These are phyloP conservation scores for Xylocopa sonorina DNA, from an alignment of 1,140 invertebrate species.

Conservation along the genomic window DNA sequence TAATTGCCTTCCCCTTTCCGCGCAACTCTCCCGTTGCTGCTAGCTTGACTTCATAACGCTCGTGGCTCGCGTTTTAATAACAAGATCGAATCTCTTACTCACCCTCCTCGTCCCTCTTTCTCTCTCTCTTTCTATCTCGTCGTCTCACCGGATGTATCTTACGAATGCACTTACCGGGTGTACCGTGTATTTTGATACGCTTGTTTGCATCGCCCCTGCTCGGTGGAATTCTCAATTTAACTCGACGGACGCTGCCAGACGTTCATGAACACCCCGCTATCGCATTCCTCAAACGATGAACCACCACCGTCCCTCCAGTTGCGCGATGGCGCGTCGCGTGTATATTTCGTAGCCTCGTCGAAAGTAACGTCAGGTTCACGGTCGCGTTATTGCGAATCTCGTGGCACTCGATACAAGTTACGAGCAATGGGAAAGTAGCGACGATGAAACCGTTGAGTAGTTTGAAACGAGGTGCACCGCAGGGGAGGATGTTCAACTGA, in stretches of 20 bases:
- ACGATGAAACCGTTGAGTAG: no score
- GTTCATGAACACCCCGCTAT: constrained; percentile 60
- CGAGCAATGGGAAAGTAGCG: not conserved
- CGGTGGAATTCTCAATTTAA: constrained; percentile 59
- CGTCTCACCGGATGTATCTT: constrained; percentile 25
- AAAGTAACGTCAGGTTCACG: constrained; percentile 9
- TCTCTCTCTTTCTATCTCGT: no score
- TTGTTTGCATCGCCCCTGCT: constrained; percentile 48
- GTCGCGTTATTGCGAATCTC: not conserved
- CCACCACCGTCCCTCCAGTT: not conserved
- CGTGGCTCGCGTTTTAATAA: constrained; percentile 35
- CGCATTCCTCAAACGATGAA: constrained; percentile 54
- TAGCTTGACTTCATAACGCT: not conserved
- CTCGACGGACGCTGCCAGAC: constrained; percentile 15
- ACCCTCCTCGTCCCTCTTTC: no score
- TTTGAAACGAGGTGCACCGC: no score
- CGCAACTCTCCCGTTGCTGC: no score
- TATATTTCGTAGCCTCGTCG: not conserved
- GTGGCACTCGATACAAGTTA: not conserved
- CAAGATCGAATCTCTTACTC: constrained; percentile 31
- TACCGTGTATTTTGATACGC: constrained; percentile 50
- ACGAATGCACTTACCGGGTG: constrained; percentile 15
- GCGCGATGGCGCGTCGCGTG: not conserved
- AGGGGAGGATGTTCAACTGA: no score
- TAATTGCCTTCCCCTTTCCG: constrained; percentile 5